Conservation (phyloP, 2,113 vertebrate species). For the Cynocephalus volans region DNA sequence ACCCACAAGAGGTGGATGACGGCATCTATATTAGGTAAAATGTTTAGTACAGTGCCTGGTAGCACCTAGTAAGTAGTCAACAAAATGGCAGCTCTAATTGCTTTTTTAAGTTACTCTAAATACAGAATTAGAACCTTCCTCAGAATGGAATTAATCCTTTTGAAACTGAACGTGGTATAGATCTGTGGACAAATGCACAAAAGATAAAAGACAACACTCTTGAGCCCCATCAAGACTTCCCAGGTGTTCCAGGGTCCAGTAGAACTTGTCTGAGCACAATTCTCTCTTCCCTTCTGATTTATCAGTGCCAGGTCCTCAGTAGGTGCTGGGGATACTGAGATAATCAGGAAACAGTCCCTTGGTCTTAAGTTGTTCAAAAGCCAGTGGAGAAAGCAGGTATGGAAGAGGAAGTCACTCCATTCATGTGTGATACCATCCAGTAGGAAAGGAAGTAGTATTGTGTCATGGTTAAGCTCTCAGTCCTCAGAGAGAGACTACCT, state of each 20-base stretch:
- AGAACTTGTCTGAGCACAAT: too few relatives aligned
- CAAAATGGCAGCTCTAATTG: not conserved
- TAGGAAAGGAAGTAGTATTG: not conserved
- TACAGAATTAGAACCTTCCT: not conserved
- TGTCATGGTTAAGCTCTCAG: not conserved
- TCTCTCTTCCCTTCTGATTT: not conserved
- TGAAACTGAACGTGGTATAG: not conserved
- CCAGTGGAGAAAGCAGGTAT: not conserved
- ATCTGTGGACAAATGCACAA: not conserved
- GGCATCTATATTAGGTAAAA: fast-evolving
- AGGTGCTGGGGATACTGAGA: not conserved
- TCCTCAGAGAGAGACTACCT: not conserved
- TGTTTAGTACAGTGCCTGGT: not conserved
- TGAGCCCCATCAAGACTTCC: too few relatives aligned
- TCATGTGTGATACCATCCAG: not conserved
- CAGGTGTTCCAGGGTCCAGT: not conserved
- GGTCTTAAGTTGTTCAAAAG: not conserved
- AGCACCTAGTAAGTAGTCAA: not conserved
- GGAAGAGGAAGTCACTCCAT: not conserved
- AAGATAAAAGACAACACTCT: not conserved
- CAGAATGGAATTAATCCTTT: not conserved
- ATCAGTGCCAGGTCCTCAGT: not conserved
- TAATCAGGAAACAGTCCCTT: not conserved
- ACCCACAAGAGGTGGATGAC: too few relatives aligned
- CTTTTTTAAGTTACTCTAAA: not conserved